Evolutionary conservation across 2,888 invertebrate species (phyloP).

Genomic region (Nysson spinosus): DNA sequence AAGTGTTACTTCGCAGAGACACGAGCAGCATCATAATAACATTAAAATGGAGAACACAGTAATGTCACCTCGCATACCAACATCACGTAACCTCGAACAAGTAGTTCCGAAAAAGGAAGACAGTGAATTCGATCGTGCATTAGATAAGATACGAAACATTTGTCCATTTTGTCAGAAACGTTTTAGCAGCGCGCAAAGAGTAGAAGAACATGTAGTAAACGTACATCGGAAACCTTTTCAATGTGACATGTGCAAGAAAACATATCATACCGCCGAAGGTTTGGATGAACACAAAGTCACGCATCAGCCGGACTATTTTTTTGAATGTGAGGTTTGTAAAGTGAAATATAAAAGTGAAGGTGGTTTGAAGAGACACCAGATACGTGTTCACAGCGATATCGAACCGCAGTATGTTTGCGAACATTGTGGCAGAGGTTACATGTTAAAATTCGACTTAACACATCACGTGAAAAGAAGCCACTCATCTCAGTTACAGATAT

Average conservation of each 20-base stretch:
- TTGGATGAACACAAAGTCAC: constrained; percentile 60
- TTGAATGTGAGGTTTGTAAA: constrained; percentile 58
- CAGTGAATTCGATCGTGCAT: constrained; percentile 27
- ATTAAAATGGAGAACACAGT: too few relatives aligned
- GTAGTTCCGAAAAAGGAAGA: not conserved
- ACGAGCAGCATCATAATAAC: too few relatives aligned
- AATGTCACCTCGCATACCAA: not conserved
- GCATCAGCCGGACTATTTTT: constrained; percentile 59
- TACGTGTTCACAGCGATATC: constrained; percentile 46
- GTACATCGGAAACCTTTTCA: constrained; percentile 49
- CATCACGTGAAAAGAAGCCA: constrained; percentile 56
- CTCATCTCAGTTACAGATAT: constrained; percentile 50
- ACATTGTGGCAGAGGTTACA: constrained; percentile 57
- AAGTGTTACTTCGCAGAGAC: too few relatives aligned
- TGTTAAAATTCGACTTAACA: constrained; percentile 56
- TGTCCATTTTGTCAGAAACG: constrained; percentile 57
- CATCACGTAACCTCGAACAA: not conserved
- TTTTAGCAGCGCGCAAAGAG: constrained; percentile 37
- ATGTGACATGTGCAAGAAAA: constrained; percentile 51
- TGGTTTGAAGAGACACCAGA: constrained; percentile 53
- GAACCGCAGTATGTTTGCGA: constrained; percentile 56
- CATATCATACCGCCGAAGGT: constrained; percentile 43
- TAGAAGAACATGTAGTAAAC: constrained; percentile 52
- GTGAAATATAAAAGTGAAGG: constrained; percentile 56
- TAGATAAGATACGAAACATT: constrained; percentile 42